These are phyloP conservation scores for Platalea minor DNA, from an alignment of 2,797 vertebrate genomes.

Conservation along the genomic window DNA sequence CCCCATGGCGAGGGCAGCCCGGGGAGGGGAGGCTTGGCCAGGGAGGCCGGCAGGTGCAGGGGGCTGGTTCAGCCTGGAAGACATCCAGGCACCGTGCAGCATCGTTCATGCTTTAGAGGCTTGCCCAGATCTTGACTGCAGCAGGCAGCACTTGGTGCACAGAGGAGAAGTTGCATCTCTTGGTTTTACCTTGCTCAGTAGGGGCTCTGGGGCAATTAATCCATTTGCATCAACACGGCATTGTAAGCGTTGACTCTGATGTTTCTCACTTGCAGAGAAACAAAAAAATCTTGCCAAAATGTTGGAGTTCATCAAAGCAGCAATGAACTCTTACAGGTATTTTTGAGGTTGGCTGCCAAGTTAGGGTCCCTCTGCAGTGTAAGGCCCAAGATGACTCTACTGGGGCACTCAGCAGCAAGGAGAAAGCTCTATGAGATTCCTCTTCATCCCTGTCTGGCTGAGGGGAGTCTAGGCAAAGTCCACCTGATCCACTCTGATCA, in stretches of 20 bases:
- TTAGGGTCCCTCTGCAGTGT: background rate
- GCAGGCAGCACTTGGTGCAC: background rate
- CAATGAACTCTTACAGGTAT: background rate
- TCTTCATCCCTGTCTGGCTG: background rate
- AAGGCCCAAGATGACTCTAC: background rate
- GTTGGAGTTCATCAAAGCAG: background rate
- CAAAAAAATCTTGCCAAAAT: background rate
- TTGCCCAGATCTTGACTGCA: background rate
- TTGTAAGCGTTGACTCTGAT: background rate
- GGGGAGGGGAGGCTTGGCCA: background rate
- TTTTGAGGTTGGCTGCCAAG: background rate
- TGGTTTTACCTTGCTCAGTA: background rate
- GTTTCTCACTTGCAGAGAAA: background rate
- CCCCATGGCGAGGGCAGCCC: accelerated
- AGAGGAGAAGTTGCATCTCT: background rate
- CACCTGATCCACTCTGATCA: background rate
- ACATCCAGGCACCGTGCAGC: background rate
- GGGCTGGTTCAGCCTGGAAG: background rate
- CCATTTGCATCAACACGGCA: background rate
- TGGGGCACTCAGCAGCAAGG: background rate
- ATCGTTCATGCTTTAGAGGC: background rate
- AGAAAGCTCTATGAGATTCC: background rate
- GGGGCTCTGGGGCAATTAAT: background rate
- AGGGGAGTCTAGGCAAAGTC: background rate
- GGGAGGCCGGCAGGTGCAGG: background rate